Percentiles rank a stretch among this genome's conserved stretches.
phyloP scores from a whole-genome alignment of 1,140 invertebrate species.

The Anadara kagoshimensis region DNA sequence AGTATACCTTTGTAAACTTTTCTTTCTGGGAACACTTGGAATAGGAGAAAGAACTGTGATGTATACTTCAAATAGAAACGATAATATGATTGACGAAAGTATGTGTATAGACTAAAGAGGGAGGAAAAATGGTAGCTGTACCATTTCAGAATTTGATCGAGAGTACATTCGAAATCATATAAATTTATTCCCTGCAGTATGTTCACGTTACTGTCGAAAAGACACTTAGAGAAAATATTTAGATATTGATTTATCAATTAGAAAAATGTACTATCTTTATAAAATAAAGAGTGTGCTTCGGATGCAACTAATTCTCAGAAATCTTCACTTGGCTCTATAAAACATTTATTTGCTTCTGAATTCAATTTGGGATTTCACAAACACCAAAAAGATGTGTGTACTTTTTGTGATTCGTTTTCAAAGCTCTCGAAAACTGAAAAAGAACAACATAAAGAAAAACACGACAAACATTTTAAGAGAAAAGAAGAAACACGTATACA shows the following conservation, averaged over 20 bases:
- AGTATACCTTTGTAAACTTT: too few relatives aligned
- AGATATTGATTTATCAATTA: too few relatives aligned
- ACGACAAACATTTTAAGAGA: conserved; percentile 5
- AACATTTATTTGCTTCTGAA: conserved; percentile 24
- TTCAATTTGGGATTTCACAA: conserved; percentile 28
- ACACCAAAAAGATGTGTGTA: conserved; percentile 33
- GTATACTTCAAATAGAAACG: neutral
- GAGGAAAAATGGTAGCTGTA: neutral
- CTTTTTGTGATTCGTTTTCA: conserved; percentile 17
- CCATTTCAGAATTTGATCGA: conserved; percentile 7
- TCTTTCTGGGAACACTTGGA: conserved; percentile 3
- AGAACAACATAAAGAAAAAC: conserved; percentile 9
- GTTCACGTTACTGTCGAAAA: conserved; percentile 21
- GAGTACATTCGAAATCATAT: conserved; percentile 17
- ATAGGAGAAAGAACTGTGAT: conserved; percentile 4
- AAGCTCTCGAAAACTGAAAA: conserved; percentile 5
- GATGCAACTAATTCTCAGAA: conserved; percentile 15
- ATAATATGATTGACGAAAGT: neutral
- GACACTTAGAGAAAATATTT: conserved; percentile 9
- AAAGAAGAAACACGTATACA: conserved; percentile 8
- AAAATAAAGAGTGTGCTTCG: too few relatives aligned
- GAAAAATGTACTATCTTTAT: too few relatives aligned
- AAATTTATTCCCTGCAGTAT: conserved; percentile 13
- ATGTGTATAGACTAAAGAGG: neutral
- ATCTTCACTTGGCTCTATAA: conserved; percentile 17